phyloP scores from a whole-genome alignment of 2,797 vertebrate genomes.

The Nyctibius grandis region DNA sequence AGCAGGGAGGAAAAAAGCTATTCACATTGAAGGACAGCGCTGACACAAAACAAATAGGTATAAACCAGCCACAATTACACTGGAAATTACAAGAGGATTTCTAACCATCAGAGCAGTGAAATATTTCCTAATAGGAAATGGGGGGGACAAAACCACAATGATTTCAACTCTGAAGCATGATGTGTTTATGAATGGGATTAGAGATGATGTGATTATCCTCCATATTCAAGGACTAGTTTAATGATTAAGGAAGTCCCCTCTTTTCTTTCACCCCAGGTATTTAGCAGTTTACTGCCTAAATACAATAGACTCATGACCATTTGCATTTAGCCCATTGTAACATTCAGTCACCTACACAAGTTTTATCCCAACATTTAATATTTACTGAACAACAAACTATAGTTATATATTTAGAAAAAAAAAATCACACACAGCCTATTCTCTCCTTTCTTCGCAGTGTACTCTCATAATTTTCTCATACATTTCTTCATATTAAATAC shows the following conservation, averaged over 20 bases:
- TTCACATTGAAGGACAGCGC: not conserved
- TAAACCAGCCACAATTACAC: not conserved
- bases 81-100: conserved; percentile 19
- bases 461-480: not conserved
- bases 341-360: not conserved
- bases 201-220: not conserved
- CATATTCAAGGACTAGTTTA: not conserved
- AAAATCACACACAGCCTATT: not conserved
- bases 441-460: not conserved
- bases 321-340: not conserved
- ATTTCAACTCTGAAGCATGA: not conserved
- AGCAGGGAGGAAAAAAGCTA: conserved; percentile 38
- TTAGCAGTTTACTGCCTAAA: conserved; percentile 25
- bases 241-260: not conserved
- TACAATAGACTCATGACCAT: not conserved
- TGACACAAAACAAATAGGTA: conserved; percentile 44
- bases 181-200: conserved; percentile 41
- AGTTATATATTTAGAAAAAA: not conserved
- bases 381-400: not conserved
- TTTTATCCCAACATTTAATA: conserved; percentile 17
- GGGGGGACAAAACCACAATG: not conserved
- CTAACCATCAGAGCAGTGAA: not conserved
- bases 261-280: not conserved
- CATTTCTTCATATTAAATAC: not conserved
- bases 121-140: not conserved